A percentile compares a stretch with the other conserved stretches of the same genome.
Conservation (phyloP, 1,140 invertebrate species). For the Leptinotarsa undecemlineata region DNA sequence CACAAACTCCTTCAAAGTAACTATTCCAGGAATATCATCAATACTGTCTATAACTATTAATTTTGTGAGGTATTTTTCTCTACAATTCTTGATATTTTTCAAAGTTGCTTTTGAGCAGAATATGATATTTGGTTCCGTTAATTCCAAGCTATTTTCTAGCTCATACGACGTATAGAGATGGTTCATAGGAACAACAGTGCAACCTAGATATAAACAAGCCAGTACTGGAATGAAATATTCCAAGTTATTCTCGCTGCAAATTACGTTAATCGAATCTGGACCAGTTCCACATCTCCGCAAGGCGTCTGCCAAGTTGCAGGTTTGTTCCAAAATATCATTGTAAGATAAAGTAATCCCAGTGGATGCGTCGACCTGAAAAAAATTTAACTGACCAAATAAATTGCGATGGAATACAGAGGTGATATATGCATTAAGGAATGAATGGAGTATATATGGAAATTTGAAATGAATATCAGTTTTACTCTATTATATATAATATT, state of each 20-base stretch:
- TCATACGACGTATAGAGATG: slow-evolving; percentile 60
- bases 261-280: slow-evolving; percentile 53
- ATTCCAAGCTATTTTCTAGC: slow-evolving; percentile 56
- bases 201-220: slow-evolving; percentile 58
- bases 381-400: not conserved
- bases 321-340: slow-evolving; percentile 28
- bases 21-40: not conserved
- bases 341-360: slow-evolving; percentile 31
- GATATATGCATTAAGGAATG: too few species aligned
- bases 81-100: slow-evolving; percentile 36
- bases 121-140: slow-evolving; percentile 59
- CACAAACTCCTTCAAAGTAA: not conserved
- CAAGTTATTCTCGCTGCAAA: slow-evolving; percentile 63
- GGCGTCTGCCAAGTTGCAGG: slow-evolving; percentile 34
- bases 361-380: slow-evolving; percentile 40
- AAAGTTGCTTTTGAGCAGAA: slow-evolving; percentile 51
- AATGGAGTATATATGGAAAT: too few species aligned
- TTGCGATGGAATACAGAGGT: too few species aligned
- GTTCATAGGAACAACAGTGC: slow-evolving; percentile 62
- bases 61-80: slow-evolving; percentile 34
- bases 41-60: slow-evolving; percentile 21
- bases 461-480: too few species aligned
- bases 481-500: too few species aligned
- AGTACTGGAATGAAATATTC: slow-evolving; percentile 58
- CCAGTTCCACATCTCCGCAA: slow-evolving; percentile 30